phyloP scores from a whole-genome alignment of 2,113 vertebrate species.

The Vicugna pacos region DNA sequence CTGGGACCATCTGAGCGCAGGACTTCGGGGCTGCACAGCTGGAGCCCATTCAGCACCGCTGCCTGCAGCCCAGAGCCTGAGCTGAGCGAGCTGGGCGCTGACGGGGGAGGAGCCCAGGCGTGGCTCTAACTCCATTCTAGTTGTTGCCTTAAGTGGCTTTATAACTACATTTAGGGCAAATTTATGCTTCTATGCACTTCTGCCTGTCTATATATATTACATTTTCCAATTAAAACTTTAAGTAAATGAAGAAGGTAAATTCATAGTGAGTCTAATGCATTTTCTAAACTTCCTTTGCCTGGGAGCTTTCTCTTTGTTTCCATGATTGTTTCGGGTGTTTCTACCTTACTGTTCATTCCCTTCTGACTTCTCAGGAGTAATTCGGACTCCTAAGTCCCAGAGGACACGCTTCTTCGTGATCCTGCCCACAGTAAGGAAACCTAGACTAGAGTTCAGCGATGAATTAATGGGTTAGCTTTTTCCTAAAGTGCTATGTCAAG shows the following conservation, averaged over 20 bases:
- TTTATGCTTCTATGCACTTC: background rate
- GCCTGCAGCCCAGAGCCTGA: background rate
- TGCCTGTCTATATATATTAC: background rate
- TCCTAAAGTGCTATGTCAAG: background rate
- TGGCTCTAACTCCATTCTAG: background rate
- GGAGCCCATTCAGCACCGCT: background rate
- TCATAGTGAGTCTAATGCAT: background rate
- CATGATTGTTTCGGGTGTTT: background rate
- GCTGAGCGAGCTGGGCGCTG: background rate
- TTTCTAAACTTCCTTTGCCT: conserved; percentile 1
- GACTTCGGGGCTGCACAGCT: background rate
- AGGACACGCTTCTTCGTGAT: background rate
- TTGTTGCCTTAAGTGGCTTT: background rate
- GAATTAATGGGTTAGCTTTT: background rate
- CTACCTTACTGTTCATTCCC: background rate
- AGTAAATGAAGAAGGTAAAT: background rate
- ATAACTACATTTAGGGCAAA: background rate
- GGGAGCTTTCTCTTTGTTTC: background rate
- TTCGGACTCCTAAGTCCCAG: background rate
- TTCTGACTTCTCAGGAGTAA: background rate
- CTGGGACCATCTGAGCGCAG: background rate
- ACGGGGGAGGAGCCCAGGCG: fast-evolving
- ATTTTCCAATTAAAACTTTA: conserved; percentile 37
- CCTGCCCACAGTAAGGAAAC: background rate
- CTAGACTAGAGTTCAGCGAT: background rate